These are phyloP conservation scores for Luperina nickerlii DNA, from an alignment of 2,888 invertebrate species.

Conservation along the genomic window DNA sequence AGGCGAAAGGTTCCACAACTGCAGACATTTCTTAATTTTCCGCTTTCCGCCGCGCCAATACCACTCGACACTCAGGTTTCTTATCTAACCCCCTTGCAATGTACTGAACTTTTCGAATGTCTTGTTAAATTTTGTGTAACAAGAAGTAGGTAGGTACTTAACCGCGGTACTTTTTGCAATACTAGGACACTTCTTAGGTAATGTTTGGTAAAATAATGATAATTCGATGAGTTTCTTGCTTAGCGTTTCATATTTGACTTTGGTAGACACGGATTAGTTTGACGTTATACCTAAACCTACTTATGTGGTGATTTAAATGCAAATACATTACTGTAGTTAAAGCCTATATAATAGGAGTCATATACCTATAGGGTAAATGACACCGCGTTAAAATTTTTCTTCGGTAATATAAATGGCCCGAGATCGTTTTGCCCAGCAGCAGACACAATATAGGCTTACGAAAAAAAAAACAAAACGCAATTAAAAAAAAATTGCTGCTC, in stretches of 20 bases:
- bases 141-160: neutral
- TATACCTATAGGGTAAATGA: neutral
- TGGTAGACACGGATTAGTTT: neutral
- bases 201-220: neutral
- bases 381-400: neutral
- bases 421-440: too few species aligned
- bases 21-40: slow-evolving; percentile 35
- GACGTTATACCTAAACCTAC: neutral
- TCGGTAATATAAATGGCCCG: neutral
- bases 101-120: neutral
- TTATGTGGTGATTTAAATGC: neutral
- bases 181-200: neutral
- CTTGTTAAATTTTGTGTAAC: neutral
- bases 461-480: too few species aligned
- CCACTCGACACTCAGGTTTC: neutral
- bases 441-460: too few species aligned
- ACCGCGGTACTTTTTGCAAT: neutral
- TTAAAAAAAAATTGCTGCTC: neutral
- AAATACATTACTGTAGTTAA: neutral
- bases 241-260: neutral
- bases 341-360: neutral
- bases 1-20: slow-evolving; percentile 6
- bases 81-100: neutral
- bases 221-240: neutral
- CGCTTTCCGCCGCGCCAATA: slow-evolving; percentile 11